Percentiles rank a stretch among this genome's conserved stretches.
These are phyloP conservation scores for Octodonta nipae DNA, from an alignment of 2,888 invertebrate species.

Conservation along the genomic window DNA sequence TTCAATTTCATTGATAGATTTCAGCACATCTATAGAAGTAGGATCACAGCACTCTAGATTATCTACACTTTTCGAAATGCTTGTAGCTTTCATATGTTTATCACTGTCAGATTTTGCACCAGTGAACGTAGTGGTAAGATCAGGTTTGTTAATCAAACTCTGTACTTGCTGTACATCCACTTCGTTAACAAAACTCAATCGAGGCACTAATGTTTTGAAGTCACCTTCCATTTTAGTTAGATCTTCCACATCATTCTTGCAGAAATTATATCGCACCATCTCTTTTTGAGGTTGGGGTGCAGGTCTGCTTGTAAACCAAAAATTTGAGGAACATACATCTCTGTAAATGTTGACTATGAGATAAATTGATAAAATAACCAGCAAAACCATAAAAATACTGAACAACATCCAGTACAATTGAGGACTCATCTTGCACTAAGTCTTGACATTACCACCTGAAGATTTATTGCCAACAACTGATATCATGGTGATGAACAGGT, in stretches of 20 bases:
- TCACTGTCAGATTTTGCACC: too few relatives aligned
- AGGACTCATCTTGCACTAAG: background rate
- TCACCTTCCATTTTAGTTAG: background rate
- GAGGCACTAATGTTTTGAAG: background rate
- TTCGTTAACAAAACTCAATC: background rate
- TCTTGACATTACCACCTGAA: too few relatives aligned
- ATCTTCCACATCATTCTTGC: background rate
- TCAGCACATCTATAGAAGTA: slow-evolving; percentile 10
- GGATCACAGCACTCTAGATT: slow-evolving; percentile 14
- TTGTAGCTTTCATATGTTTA: too few relatives aligned
- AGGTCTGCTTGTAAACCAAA: too few relatives aligned
- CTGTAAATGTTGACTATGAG: background rate
- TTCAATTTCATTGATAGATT: slow-evolving; percentile 12
- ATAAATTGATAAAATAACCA: background rate
- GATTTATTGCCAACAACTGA: too few relatives aligned
- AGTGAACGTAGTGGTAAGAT: too few relatives aligned
- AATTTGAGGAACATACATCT: too few relatives aligned
- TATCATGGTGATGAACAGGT: too few relatives aligned
- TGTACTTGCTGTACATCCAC: too few relatives aligned
- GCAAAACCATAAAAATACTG: background rate
- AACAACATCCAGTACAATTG: background rate
- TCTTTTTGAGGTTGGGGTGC: too few relatives aligned
- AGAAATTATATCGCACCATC: too few relatives aligned
- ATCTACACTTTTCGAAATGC: slow-evolving; percentile 10
- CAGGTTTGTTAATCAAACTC: too few relatives aligned